These are phyloP conservation scores for Agapetus fuscipes DNA, from an alignment of 2,888 invertebrate genomes.

Conservation along the genomic window DNA sequence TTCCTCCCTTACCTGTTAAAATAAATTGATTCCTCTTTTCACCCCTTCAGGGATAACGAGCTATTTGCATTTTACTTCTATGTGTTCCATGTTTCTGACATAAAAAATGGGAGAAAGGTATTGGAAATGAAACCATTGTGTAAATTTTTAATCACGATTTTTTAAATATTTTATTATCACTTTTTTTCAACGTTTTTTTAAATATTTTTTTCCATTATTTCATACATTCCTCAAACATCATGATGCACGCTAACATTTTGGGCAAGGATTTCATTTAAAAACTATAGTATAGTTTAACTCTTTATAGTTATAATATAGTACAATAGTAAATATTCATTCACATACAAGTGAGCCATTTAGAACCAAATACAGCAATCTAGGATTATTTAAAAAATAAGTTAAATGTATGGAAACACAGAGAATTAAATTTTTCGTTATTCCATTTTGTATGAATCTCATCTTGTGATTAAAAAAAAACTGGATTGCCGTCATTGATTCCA, in stretches of 20 bases:
- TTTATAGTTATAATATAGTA: conserved; percentile 1
- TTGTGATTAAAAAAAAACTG: too few species aligned
- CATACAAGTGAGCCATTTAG: conserved; percentile 37
- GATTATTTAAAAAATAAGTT: too few species aligned
- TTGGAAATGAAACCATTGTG: conserved; percentile 7
- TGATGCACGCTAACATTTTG: conserved; percentile 15
- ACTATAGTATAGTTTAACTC: not conserved
- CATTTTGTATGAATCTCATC: conserved; percentile 46
- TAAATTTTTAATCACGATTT: conserved; percentile 18
- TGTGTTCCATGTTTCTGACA: too few species aligned
- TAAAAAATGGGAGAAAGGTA: too few species aligned
- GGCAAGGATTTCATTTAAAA: conserved; percentile 14
- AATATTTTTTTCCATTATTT: conserved; percentile 8
- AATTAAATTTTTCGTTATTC: conserved; percentile 46
- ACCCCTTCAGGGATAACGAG: too few species aligned
- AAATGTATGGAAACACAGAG: too few species aligned
- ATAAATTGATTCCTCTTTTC: too few species aligned
- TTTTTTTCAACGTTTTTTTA: conserved; percentile 15
- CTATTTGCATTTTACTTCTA: too few species aligned
- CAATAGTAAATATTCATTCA: conserved; percentile 4
- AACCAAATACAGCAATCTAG: too few species aligned
- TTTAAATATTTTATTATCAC: conserved; percentile 21
- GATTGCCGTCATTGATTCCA: too few species aligned
- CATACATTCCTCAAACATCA: conserved; percentile 11
- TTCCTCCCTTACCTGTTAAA: too few species aligned